A percentile compares a stretch with the other conserved stretches of the same genome.
These are phyloP conservation scores for Acanthosepion pharaonis DNA, from an alignment of 2,888 invertebrate genomes.

Conservation along the genomic window DNA sequence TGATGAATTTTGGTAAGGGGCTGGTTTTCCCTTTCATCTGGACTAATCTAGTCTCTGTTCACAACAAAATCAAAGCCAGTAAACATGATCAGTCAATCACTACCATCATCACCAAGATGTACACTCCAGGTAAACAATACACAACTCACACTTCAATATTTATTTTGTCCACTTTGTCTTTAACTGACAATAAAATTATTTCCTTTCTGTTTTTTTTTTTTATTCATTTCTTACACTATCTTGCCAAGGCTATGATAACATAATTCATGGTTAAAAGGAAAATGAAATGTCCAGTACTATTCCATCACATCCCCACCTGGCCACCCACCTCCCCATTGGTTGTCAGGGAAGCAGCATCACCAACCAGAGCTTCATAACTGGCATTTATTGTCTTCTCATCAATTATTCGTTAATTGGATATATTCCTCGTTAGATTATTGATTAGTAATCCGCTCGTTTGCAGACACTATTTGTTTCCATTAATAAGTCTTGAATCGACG, in stretches of 20 bases:
- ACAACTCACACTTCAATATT: not conserved
- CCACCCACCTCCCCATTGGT: not conserved
- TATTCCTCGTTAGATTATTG: slow-evolving; percentile 33
- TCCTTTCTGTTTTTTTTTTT: not conserved
- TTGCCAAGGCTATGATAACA: slow-evolving; percentile 4
- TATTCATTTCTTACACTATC: not conserved
- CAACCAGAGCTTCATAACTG: not conserved
- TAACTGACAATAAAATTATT: not conserved
- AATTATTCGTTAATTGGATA: slow-evolving; percentile 33
- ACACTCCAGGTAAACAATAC: not conserved
- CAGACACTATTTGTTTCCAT: slow-evolving; percentile 15
- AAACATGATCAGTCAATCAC: not conserved
- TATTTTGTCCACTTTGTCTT: not conserved
- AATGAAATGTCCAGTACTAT: slow-evolving; percentile 6
- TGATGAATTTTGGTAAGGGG: too few species aligned
- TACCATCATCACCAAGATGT: not conserved
- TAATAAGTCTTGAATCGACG: slow-evolving; percentile 33
- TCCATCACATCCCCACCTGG: too few species aligned
- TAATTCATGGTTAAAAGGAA: not conserved
- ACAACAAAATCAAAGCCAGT: not conserved
- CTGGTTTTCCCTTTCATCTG: not conserved
- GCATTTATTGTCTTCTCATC: slow-evolving; percentile 23
- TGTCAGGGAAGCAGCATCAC: slow-evolving; percentile 14
- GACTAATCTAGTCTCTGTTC: not conserved
- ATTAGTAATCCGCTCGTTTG: slow-evolving; percentile 12